These are phyloP conservation scores for Plebejus anna DNA, from an alignment of 2,888 invertebrate species.

Conservation along the genomic window DNA sequence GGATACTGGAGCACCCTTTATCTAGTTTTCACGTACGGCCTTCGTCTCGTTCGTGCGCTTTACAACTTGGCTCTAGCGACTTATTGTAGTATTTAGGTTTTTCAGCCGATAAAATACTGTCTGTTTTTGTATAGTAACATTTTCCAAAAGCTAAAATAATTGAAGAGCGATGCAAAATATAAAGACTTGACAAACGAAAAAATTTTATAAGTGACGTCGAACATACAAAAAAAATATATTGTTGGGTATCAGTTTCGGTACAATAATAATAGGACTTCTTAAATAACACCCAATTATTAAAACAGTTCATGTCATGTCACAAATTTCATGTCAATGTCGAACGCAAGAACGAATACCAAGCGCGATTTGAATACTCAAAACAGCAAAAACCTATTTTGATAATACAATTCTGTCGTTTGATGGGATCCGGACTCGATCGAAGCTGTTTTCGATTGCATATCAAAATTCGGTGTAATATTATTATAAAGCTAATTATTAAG, in stretches of 20 bases:
- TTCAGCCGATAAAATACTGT: neutral
- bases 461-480: neutral
- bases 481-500: neutral
- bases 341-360: neutral
- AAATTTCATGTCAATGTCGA: neutral
- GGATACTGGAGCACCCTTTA: neutral
- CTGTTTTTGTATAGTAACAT: neutral
- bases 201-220: neutral
- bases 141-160: neutral
- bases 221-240: neutral
- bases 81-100: neutral
- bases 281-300: neutral
- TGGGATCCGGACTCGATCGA: neutral
- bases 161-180: neutral
- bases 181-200: neutral
- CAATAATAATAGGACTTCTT: neutral
- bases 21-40: conserved; percentile 2
- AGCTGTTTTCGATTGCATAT: neutral
- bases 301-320: neutral
- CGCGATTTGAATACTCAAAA: neutral
- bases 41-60: neutral
- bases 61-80: neutral
- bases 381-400: neutral
- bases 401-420: neutral
- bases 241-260: neutral